Evolutionary conservation across 2,797 vertebrate genomes (phyloP), one percentile per base, ranked within the genome.

Genomic region (Enteromius trimaculatus): DNA sequence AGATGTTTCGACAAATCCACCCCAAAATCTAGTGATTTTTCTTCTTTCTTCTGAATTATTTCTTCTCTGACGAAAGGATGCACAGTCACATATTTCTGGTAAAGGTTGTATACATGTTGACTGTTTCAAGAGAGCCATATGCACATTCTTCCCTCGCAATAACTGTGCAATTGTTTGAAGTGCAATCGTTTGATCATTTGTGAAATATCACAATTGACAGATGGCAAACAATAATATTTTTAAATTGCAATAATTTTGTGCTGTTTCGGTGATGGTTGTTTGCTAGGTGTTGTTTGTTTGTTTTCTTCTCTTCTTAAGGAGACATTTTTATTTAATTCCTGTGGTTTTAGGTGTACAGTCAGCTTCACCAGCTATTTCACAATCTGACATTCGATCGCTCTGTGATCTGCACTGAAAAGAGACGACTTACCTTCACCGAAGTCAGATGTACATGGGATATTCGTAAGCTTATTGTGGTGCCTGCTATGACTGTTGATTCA

Each of bases 281-380:
- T 74, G 58, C 21, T n/a, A 69, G 76, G 65, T 65, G 80, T 49
- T 17, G 47, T 65, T 13, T 51, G 9, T n/a, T n/a, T n/a, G n/a
- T n/a, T n/a, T n/a, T n/a, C n/a, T n/a, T n/a, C n/a, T n/a, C n/a
- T n/a, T n/a, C n/a, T n/a, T n/a, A n/a, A 3, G 31, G 14, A 69
- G 13, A 47, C 1, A 29, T 80, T 55, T 58, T 47, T 31, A 14
- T 64, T 70, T 49, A 80, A 79, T 60, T 55, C 85, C 44, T 1
- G 39, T 77, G 75, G 71, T 85, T 88, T 71, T 44, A 21, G 44
- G 31, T 72, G 76, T 82, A 69, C 66, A 78, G 80, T 65, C 78
- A 81, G 42, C 75, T 89, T 90, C 89, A 90, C 88, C 91, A 90
- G 90, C 88, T 89, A 13, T 87, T 88, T 65, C 26, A 53, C 82